Base-by-base conservation (phyloP, 2,888 invertebrate species). In the Protonemura montana region DNA sequence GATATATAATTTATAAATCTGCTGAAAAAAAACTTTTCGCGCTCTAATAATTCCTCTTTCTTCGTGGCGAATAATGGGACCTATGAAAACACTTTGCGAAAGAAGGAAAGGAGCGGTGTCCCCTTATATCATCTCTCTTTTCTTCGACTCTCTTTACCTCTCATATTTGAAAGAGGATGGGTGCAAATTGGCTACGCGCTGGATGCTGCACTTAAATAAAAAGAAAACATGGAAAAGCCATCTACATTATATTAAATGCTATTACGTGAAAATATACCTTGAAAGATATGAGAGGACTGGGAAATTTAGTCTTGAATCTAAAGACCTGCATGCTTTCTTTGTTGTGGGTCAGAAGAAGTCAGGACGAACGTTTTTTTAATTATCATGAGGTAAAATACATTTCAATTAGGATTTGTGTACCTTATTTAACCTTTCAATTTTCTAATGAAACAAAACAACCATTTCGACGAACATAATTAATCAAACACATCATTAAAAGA, bases 191-290 rank as follows among this genome's bases (percentile, higher is more conserved):
- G 84, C 84, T 84, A 10, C 27, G 84, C 10, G 59, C 13, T 59
- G 59, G 76, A 84, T 59, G 84, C 84, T 76, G 84, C 84, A 84
- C 76, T 84, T 84, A 59, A 76, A 84, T 84, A 84, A 59, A 59
- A 84, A 28, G 83, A 87, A 87, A 87, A 87, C 87, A 87, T 42
- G 87, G 76, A 85, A 87, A 87, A 87, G 77, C 87, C 87, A 87
- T 87, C 85, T 87, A 85, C 87, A 87, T 85, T 87, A 87, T 76
- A 85, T 87, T 87, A 87, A 87, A 87, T 87, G 85, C 85, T 85
- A 85, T 86, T 76, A 84, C 59, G 84, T 26, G 59, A 21, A 30
- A 13, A 30, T 81, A 29, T 84, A 84, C 84, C 84, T 84, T 84
- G 28, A 25, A 42, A 27, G 42, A 76, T 30, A 81, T 29, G 76